These are phyloP conservation scores for Phymastichus coffea DNA, from an alignment of 1,140 invertebrate genomes.

Conservation along the genomic window DNA sequence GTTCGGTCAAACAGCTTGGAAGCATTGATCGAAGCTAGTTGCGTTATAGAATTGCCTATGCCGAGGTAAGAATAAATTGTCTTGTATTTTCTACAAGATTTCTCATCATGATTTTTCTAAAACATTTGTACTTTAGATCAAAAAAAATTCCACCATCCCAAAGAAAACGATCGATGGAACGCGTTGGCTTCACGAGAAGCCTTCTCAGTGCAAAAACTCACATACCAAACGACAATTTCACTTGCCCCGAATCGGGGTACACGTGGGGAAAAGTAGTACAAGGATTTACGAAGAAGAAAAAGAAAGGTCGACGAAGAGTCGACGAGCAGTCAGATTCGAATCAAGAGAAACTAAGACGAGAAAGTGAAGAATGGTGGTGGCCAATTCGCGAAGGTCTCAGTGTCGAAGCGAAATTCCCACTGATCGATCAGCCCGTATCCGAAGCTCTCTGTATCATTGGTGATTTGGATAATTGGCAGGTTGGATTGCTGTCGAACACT, in stretches of 20 bases:
- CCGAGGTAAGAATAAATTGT: constrained; percentile 48
- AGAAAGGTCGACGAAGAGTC: constrained; percentile 28
- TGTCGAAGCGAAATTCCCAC: constrained; percentile 49
- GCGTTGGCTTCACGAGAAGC: constrained; percentile 46
- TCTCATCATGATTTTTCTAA: constrained; percentile 30
- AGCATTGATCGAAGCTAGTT: constrained; percentile 51
- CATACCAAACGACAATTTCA: constrained; percentile 24
- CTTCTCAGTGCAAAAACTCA: constrained; percentile 38
- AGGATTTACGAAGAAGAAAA: constrained; percentile 45
- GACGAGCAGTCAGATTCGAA: background rate
- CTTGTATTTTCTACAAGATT: constrained; percentile 22
- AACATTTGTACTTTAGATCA: constrained; percentile 39
- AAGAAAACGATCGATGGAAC: constrained; percentile 20
- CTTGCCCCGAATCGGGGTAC: constrained; percentile 35
- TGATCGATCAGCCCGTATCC: constrained; percentile 67
- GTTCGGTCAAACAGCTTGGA: constrained; percentile 43
- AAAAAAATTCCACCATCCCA: constrained; percentile 25
- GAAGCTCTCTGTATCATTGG: constrained; percentile 83
- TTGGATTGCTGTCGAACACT: constrained; percentile 50
- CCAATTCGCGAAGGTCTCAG: constrained; percentile 47
- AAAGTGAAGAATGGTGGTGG: constrained; percentile 42
- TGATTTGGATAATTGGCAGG: constrained; percentile 80
- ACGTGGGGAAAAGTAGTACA: constrained; percentile 52
- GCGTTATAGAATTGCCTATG: constrained; percentile 64
- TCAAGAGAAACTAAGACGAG: constrained; percentile 24